phyloP scores from a whole-genome alignment of 2,113 vertebrate species.

The Stercorarius parasiticus region DNA sequence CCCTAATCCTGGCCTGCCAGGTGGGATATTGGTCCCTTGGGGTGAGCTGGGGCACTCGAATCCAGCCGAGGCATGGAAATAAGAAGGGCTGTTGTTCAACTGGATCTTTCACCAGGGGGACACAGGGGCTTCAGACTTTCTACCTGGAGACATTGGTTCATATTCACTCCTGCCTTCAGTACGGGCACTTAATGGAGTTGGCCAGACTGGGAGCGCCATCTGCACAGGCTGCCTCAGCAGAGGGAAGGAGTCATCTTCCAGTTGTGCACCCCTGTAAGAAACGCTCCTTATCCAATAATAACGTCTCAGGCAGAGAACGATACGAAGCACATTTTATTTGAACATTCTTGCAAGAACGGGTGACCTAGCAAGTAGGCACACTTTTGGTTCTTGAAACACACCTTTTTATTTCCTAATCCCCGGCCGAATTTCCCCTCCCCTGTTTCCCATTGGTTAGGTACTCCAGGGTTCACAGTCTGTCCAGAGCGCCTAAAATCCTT shows the following conservation, averaged over 20 bases:
- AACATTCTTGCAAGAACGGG: no score
- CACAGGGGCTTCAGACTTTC: neutral
- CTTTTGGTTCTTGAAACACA: no score
- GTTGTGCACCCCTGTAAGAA: neutral
- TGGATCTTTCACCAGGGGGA: neutral
- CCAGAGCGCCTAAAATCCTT: no score
- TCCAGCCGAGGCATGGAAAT: neutral
- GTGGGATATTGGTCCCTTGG: neutral
- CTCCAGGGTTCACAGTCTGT: no score
- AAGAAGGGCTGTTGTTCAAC: neutral
- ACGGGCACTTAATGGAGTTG: neutral
- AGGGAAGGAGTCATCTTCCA: neutral
- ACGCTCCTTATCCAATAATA: no score
- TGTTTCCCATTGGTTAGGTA: no score
- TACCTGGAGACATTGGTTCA: rapidly evolving
- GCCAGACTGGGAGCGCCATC: rapidly evolving
- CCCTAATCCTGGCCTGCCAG: neutral
- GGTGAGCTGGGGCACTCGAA: rapidly evolving
- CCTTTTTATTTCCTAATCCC: no score
- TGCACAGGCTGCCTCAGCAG: neutral
- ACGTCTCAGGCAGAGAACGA: no score
- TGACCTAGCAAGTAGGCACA: no score
- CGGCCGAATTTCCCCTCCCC: no score
- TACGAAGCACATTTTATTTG: no score
- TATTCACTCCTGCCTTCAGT: neutral